Base-by-base conservation (phyloP, 2,797 vertebrate genomes). In the Kryptolebias ocellatus region DNA sequence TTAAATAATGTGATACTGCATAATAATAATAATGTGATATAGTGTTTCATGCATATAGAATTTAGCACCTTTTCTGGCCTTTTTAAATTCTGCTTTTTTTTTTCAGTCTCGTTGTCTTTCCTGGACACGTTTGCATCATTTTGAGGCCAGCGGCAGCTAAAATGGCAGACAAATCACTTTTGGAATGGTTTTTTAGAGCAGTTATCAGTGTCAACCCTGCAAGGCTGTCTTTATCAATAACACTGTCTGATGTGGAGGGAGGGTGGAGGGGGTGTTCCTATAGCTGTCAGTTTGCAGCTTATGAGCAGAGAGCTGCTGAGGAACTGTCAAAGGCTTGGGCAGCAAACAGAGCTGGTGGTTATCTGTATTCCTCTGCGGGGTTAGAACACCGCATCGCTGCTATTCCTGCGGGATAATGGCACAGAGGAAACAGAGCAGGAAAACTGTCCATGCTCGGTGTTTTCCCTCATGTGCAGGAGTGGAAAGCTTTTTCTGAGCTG, bases 201-300 rank as follows among this genome's bases (percentile, higher is more conserved):
- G 94, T 90, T 92, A 92, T 95, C 95, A 94, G 91, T 93, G 95
- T 96, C 95, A 94, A 89, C 71, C 79, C 89, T 88, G 89, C 90
- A 89, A 84, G 93, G 77, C 90, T 90, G 90, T 92, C 89, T 88
- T 87, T 93, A 92, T 94, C 94, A 95, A 94, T 94, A 95, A 95
- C 91, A 87, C 84, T 88, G 85, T 84, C 68, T 83, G 91, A 86
- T 70, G 81, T 87, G 87, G 79, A 88, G 20, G 18, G 31, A 49
- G 53, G 18, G 3, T 27, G 9, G 46, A 14, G 28, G 45, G 16
- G 31, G 29, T 52, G 28, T 15, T 61, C 61, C 52, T 67, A 88
- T 88, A 91, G 93, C 90, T 87, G 64, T 90, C 66, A 77, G 79
- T 73, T 65, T 68, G 58, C 66, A 83, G 70, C 80, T 82, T 72